These are phyloP conservation scores for Montipora capitata DNA, from an alignment of 92 coral and sea anemone species.

Conservation along the genomic window DNA sequence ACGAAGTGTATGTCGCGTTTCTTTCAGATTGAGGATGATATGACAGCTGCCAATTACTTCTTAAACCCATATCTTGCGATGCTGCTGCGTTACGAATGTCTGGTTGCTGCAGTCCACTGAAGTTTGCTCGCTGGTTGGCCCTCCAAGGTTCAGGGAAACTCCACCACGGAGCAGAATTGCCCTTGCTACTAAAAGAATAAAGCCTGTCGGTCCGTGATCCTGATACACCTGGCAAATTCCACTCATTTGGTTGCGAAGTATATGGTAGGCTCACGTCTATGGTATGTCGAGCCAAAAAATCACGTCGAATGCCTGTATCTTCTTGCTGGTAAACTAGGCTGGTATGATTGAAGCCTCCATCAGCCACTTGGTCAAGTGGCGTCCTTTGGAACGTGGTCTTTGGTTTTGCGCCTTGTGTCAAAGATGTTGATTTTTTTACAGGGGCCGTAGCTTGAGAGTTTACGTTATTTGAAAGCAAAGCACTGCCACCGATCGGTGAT, in stretches of 20 bases:
- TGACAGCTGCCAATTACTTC: slow-evolving; percentile 3
- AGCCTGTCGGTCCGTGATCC: background rate
- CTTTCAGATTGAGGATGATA: background rate
- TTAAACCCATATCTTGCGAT: background rate
- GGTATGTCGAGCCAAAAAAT: slow-evolving; percentile 21
- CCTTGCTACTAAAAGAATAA: background rate
- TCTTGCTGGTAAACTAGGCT: background rate
- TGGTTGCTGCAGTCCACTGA: background rate
- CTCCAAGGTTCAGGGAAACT: background rate
- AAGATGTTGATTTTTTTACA: background rate
- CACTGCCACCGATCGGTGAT: background rate
- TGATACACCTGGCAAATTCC: background rate
- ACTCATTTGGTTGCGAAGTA: background rate
- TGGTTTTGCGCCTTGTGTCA: slow-evolving; percentile 36
- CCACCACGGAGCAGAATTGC: background rate
- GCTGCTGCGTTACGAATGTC: background rate
- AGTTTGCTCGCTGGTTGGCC: background rate
- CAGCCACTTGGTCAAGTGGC: too few species aligned
- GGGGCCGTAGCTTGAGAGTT: background rate
- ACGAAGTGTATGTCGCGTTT: background rate
- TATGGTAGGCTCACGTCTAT: slow-evolving; percentile 24
- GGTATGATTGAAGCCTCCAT: background rate
- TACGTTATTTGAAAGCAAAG: background rate
- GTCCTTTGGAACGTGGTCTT: background rate
- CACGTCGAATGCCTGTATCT: slow-evolving; percentile 16